Evolutionary conservation across 2,113 vertebrate genomes (phyloP).

Genomic region (Dasyornis broadbenti): DNA sequence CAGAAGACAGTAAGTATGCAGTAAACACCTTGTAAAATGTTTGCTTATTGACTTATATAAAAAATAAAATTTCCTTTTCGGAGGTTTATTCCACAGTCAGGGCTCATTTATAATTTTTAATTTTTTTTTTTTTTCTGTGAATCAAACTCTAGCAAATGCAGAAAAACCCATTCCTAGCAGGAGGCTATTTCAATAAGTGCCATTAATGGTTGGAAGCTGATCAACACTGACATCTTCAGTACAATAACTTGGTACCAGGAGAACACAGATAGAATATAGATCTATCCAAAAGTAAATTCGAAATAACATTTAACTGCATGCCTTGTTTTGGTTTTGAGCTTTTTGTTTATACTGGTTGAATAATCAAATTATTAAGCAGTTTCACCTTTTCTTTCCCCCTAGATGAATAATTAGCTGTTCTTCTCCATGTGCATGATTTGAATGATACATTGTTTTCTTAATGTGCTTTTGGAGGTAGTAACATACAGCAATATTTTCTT

Average conservation of each 20-base stretch:
- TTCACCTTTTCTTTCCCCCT: neutral
- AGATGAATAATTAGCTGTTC: neutral
- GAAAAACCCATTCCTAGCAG: neutral
- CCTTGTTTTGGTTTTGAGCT: neutral
- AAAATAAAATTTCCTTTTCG: neutral
- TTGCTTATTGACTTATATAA: neutral
- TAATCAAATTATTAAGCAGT: neutral
- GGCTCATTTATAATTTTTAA: neutral
- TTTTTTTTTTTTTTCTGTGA: neutral
- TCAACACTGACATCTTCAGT: slow-evolving; percentile 26
- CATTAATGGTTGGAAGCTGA: slow-evolving; percentile 10
- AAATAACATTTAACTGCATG: neutral
- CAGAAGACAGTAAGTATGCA: neutral
- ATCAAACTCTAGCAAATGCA: neutral
- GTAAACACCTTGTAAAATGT: neutral
- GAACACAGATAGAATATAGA: neutral
- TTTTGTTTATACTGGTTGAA: neutral
- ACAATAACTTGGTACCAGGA: neutral
- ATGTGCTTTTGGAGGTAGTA: neutral
- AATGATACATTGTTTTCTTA: neutral
- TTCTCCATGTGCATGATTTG: neutral
- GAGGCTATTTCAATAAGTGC: neutral
- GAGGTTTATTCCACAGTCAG: neutral
- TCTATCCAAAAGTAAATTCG: neutral
- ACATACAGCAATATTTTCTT: neutral